Base-by-base conservation (phyloP, 2,888 invertebrate genomes). In the Drosophila sordidapex region DNA sequence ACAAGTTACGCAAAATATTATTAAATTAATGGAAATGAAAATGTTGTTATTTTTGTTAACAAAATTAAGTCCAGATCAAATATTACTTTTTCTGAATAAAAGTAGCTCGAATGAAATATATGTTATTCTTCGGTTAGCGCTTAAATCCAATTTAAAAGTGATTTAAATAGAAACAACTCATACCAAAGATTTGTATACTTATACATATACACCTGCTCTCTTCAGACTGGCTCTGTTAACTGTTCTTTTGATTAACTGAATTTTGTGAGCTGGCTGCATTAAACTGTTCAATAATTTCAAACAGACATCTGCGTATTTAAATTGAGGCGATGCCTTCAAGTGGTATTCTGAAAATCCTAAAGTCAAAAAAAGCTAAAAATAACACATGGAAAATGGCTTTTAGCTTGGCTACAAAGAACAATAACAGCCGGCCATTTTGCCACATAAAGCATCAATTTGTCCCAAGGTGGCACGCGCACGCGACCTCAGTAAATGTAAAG, bases 401-500 rank as follows among this genome's bases (percentile, higher is more conserved):
- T 46, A 21, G 7, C 7, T 29, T 18, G 27, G 27, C 38, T 8
- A 27, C 10, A 43, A 43, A 18, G 43, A 31, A 15, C 31, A 43
- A 43, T 8, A 46, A 4, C 43, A 38, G 31, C 3, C 31, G 6
- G 6, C 25, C 31, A 43, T 31, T 57, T 43, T 57, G 31, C 18
- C 31, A 31, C 31, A 57, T 29, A 57, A 31, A 43, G 18, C 52
- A 18, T 27, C 31, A 31, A 48, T 57, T 48, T 27, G 67, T 18
- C 54, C 67, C 66, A 49, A 35, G 36, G 74, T 58, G 29, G 54
- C 49, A 46, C 10, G 49, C 54, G 40, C 43, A n/a, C 38, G 61
- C 36, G 31, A 51, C 58, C 29, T 63, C 58, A 49, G 61, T 59
- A 49, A 71, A 62, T 74, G 77, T 68, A 67, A 79, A 83, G 72